Evolutionary conservation across 1,140 invertebrate species (phyloP).

Genomic region (Helicoverpa zea): DNA sequence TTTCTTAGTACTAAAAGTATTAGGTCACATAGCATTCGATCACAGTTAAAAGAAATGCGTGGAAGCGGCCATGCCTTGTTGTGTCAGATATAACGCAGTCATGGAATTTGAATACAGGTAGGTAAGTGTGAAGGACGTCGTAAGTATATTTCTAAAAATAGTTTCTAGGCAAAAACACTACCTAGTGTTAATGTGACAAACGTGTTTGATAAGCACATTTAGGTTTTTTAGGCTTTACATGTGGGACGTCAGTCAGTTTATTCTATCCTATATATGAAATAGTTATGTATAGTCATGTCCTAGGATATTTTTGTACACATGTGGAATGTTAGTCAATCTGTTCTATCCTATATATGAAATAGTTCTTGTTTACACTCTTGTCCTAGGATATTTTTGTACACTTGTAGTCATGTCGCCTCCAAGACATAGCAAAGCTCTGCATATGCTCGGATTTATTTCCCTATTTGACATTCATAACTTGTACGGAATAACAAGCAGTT

Average conservation of each 20-base stretch:
- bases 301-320: slow-evolving; percentile 12
- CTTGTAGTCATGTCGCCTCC: slow-evolving; percentile 16
- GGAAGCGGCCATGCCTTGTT: too few species aligned
- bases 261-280: background rate
- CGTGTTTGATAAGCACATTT: too few species aligned
- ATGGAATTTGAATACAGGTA: too few species aligned
- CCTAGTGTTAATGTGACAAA: too few species aligned
- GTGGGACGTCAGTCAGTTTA: background rate
- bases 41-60: too few species aligned
- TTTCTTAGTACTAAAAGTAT: too few species aligned
- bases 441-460: slow-evolving; percentile 26
- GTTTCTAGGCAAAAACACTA: too few species aligned
- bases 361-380: background rate
- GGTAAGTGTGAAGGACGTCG: too few species aligned
- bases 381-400: background rate
- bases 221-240: too few species aligned
- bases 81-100: too few species aligned
- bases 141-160: too few species aligned
- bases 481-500: slow-evolving; percentile 27
- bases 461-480: slow-evolving; percentile 37
- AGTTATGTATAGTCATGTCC: background rate
- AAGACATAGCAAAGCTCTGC: slow-evolving; percentile 24
- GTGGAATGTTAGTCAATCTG: background rate
- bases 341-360: background rate
- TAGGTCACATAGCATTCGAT: too few species aligned